Evolutionary conservation across 2,113 vertebrate species (phyloP).

Genomic region (Chloebia gouldiae): DNA sequence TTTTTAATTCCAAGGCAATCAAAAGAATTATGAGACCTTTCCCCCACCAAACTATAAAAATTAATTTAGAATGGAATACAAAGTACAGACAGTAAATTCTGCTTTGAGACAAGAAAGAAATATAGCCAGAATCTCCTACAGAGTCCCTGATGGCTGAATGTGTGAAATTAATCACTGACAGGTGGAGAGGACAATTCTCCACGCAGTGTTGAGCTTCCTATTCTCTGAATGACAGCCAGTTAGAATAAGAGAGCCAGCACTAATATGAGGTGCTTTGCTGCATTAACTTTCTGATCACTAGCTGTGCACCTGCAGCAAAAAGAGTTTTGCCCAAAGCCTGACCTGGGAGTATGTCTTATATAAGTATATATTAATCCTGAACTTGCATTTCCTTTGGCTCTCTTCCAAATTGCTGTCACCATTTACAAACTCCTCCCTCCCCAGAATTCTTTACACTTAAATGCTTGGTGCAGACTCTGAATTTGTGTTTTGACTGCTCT

Average conservation of each 20-base stretch:
- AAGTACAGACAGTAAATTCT: constrained; percentile 38
- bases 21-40: neutral
- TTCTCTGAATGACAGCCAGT: constrained; percentile 72
- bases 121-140: constrained; percentile 56
- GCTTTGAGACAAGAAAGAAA: constrained; percentile 34
- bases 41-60: neutral
- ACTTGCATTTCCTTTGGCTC: neutral
- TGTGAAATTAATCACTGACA: constrained; percentile 75
- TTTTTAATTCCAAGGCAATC: neutral
- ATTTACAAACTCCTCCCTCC: neutral
- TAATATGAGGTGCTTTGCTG: constrained; percentile 71
- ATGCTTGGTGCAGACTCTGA: neutral
- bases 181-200: constrained; percentile 68
- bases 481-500: neutral
- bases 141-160: constrained; percentile 59
- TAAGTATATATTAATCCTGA: neutral
- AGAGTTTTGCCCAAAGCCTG: constrained; percentile 41
- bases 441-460: neutral
- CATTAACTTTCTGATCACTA: constrained; percentile 62
- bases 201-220: constrained; percentile 56
- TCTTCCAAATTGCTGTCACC: neutral
- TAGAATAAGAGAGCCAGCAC: constrained; percentile 71
- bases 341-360: constrained; percentile 18
- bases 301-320: constrained; percentile 35
- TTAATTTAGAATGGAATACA: constrained; percentile 36